Conservation (phyloP, 2,113 vertebrate species). For the Pontoporia blainvillei region DNA sequence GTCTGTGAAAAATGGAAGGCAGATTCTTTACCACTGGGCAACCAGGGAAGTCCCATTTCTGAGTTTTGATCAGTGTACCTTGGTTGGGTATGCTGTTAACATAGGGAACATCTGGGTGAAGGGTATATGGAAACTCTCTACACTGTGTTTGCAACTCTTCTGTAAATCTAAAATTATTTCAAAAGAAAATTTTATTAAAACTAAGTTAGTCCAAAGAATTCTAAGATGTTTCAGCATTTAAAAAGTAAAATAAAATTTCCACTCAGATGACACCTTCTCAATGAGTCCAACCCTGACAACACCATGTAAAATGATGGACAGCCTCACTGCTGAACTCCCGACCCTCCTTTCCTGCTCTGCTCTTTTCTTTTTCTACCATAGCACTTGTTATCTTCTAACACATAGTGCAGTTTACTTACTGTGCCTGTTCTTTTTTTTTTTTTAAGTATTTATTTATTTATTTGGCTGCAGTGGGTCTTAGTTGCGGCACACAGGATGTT, state of each 20-base stretch:
- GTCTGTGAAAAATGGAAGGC: too few species aligned
- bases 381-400: neutral
- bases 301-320: rapidly evolving
- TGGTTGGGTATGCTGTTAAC: neutral
- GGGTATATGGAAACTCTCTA: neutral
- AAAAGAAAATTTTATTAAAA: neutral
- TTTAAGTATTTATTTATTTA: too few species aligned
- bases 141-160: neutral
- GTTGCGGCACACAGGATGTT: too few species aligned
- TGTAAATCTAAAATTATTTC: neutral
- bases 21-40: too few species aligned
- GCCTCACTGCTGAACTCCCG: neutral
- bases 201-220: neutral
- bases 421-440: too few species aligned
- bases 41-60: too few species aligned
- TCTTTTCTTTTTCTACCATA: neutral
- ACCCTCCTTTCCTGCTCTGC: neutral
- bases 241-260: neutral
- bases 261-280: neutral
- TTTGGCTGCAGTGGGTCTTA: too few species aligned
- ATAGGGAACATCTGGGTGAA: neutral
- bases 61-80: neutral
- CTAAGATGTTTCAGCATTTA: neutral
- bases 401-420: neutral
- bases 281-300: neutral